Base-by-base conservation (phyloP, 2,113 vertebrate genomes). In the Gobius niger region DNA sequence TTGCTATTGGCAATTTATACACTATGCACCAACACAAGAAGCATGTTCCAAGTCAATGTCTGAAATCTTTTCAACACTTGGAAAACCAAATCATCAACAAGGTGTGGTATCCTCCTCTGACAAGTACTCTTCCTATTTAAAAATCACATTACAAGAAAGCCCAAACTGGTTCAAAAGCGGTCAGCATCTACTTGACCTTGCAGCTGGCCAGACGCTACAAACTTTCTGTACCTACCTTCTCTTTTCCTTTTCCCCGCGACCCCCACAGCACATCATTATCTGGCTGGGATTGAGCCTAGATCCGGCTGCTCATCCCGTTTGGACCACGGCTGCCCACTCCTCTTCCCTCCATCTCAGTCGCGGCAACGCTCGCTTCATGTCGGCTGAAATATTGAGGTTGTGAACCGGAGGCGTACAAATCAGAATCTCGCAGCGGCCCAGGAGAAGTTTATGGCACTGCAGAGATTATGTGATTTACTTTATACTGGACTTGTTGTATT, bases 221-320 rank as follows among this genome's bases (percentile, higher is more conserved):
- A 81, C 24, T 34, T 84, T 76, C 80, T 76, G 44, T 76, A 67
- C 24, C 52, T 52, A 12, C 4, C 12, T 24, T 54, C 9, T 24
- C 4, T 3, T 3, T 70, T 75, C 54, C 51, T 66, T 62, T 52
- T 62, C 63, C 24, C 24, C 66, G 13, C 65, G 69, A 70, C 70
- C 67, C 82, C 74, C 77, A 73, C 47, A 47, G 75, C 83, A 75
- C 78, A 77, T 88, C 64, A 87, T 90, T 85, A 85, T 83, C 78
- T 84, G 75, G 8, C 52, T 46, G 65, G 73, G 79, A 84, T 75
- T 77, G 75, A 77, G 68, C 65, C n/a, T 18, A 44, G 68, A 81
- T 83, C 73, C 15, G 44, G 47, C 41, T 53, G 76, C 63, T 71
- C 63, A 82, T 83, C 66, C 70, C 72, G 42, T 53, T 24, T 2